Percentiles rank a stretch among this genome's conserved stretches.
phyloP scores from a whole-genome alignment of 1,140 invertebrate species.

The Hetaerina americana region DNA sequence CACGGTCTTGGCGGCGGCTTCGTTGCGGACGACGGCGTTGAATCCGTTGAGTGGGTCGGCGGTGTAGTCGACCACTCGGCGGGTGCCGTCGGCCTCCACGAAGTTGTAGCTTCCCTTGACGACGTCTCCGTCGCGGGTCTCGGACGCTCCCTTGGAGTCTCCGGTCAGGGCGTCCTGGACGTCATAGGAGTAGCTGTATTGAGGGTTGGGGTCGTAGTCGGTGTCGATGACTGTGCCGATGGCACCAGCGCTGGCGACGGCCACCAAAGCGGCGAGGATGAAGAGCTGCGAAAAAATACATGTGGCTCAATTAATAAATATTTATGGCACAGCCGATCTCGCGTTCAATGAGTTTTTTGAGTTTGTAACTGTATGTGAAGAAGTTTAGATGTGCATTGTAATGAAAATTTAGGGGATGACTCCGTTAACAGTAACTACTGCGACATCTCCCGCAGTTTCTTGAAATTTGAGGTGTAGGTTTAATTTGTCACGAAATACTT shows the following conservation, averaged over 20 bases:
- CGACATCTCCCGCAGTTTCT: too few species aligned
- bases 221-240: constrained; percentile 4
- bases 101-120: background rate
- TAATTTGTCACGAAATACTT: too few species aligned
- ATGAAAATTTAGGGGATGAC: too few species aligned
- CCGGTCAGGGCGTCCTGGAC: background rate
- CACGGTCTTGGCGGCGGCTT: background rate
- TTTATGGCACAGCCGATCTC: too few species aligned
- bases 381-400: too few species aligned
- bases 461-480: too few species aligned
- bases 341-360: too few species aligned
- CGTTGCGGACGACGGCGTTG: background rate
- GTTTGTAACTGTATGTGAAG: too few species aligned
- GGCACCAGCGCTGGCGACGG: constrained; percentile 6
- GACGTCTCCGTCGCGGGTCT: background rate
- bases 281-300: constrained; percentile 8
- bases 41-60: background rate
- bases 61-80: background rate
- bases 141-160: background rate
- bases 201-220: constrained; percentile 14
- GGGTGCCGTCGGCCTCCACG: background rate
- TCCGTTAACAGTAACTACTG: too few species aligned
- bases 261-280: constrained; percentile 11
- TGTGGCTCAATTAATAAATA: too few species aligned
- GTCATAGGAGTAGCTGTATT: background rate